These are phyloP conservation scores for Gymnoscopelus microlampas DNA, from an alignment of 2,797 vertebrate genomes.

Conservation along the genomic window DNA sequence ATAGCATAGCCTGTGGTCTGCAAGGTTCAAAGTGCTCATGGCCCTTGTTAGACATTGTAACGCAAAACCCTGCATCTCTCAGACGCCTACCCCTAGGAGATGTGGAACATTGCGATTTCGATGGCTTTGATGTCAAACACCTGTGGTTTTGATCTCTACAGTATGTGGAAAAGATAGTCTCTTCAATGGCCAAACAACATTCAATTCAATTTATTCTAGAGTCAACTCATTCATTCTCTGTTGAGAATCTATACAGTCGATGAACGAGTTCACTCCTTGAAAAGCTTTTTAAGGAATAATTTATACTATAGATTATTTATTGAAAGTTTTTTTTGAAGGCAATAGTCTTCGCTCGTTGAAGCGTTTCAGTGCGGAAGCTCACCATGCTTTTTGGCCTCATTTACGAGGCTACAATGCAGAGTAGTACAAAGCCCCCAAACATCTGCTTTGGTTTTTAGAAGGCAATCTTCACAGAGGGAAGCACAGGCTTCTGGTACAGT, in stretches of 20 bases:
- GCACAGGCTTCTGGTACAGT: slow-evolving; percentile 34
- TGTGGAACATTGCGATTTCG: background rate
- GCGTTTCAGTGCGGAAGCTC: slow-evolving; percentile 59
- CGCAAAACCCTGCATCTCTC: slow-evolving; percentile 31
- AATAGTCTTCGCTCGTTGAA: slow-evolving; percentile 48
- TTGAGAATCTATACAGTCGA: no score
- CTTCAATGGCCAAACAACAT: background rate
- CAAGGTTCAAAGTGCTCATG: slow-evolving; percentile 33
- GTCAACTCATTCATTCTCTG: background rate
- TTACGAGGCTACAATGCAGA: slow-evolving; percentile 63
- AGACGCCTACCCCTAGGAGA: slow-evolving; percentile 1
- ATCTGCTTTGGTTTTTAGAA: slow-evolving; percentile 69
- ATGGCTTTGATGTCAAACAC: slow-evolving; percentile 2
- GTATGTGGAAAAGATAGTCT: background rate
- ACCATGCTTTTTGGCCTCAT: slow-evolving; percentile 46
- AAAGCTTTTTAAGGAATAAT: no score
- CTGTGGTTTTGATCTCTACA: background rate
- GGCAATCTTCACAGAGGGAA: slow-evolving; percentile 44
- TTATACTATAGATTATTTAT: no score
- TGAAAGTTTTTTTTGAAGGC: slow-evolving; percentile 9
- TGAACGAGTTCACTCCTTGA: no score
- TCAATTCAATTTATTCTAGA: slow-evolving; percentile 6
- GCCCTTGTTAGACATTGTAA: slow-evolving; percentile 33
- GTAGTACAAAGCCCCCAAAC: slow-evolving; percentile 59
- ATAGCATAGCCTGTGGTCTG: slow-evolving; percentile 3